Base-by-base conservation (phyloP, 2,888 invertebrate genomes). In the Monochamus alternatus region DNA sequence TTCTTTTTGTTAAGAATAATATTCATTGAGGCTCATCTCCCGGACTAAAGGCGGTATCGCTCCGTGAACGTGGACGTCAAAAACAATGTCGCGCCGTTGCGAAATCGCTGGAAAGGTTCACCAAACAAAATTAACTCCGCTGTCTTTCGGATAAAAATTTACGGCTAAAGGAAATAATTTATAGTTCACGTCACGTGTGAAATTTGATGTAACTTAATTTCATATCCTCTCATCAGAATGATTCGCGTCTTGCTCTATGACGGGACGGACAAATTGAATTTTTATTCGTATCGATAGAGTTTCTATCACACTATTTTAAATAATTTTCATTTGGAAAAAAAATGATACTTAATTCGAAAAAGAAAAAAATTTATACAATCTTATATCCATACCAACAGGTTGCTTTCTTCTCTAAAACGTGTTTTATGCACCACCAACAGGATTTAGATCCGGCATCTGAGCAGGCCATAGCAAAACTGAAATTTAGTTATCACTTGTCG, bases 21-120 rank as follows among this genome's bases (percentile, higher is more conserved):
- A 32, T 43, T 31, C 5, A 31, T 10, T 62, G 9, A n/a, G 12
- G 10, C 31, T 10, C 3, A 51, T 10, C 65, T 8, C 51, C 65
- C 22, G 65, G 43, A 44, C 63, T 63, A 63, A 38, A 22, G 43
- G 38, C 5, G 12, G 3, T 60, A 10, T 60, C 43, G 43, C n/a
- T 14, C n/a, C 69, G 68, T 60, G 80, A 74, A 82, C 82, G 81
- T 83, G 79, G 73, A 78, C 79, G 81, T 80, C 81, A 78, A 81
- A 79, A 62, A 78, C 80, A 78, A 80, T 77, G 65, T 64, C 66
- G 59, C 74, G 64, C n/a, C 74, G 67, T 22, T 64, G 55, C 71
- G 64, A 77, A 76, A 74, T 69, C 71, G 75, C 63, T 74, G 75
- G 73, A 73, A 73, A 69, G 69, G 75, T 63, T 52, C 64, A 65